A percentile compares a stretch with the other conserved stretches of the same genome.
phyloP scores from a whole-genome alignment of 2,797 vertebrate genomes.

The Alauda arvensis region DNA sequence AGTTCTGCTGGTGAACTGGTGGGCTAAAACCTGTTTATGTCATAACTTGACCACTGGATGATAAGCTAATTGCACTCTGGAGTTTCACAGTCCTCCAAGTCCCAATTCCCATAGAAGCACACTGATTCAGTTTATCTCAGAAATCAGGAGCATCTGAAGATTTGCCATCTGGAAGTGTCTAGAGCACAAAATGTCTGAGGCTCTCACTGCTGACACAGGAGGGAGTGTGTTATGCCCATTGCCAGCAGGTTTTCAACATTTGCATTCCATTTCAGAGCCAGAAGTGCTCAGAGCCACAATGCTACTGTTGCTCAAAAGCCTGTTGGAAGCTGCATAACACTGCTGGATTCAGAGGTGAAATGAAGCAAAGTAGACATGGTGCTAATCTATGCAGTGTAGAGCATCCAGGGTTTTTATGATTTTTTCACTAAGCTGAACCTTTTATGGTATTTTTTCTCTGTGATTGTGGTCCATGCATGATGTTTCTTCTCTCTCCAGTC shows the following conservation, averaged over 20 bases:
- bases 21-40: not conserved
- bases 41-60: not conserved
- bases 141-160: not conserved
- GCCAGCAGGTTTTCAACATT: not conserved
- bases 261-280: not conserved
- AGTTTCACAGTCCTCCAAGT: not conserved
- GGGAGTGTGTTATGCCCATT: not conserved
- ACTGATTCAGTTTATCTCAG: not conserved
- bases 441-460: not conserved
- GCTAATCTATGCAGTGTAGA: not conserved
- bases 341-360: not conserved
- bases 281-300: not conserved
- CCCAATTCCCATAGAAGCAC: not conserved
- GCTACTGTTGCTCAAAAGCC: not conserved
- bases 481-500: not conserved
- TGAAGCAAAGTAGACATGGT: not conserved
- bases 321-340: not conserved
- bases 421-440: not conserved
- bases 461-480: not conserved
- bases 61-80: not conserved
- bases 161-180: constrained; percentile 7
- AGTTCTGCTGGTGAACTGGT: not conserved
- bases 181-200: not conserved
- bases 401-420: not conserved
- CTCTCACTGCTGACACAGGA: not conserved